Base-by-base conservation (phyloP, 2,113 vertebrate species). In the Tylochromis polylepis region DNA sequence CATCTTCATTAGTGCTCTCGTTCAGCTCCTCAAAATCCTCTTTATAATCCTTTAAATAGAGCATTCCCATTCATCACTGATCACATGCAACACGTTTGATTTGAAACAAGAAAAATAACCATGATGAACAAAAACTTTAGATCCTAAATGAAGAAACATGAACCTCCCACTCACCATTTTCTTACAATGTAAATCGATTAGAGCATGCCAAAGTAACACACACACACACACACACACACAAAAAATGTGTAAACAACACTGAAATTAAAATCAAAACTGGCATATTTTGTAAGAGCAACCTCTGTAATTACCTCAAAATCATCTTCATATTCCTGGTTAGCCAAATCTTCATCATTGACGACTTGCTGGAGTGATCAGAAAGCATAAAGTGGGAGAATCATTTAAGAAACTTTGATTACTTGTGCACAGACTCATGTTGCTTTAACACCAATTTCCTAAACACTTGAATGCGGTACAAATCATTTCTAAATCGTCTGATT, bases 1-100 rank as follows among this genome's bases (percentile, higher is more conserved):
- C 87, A 14, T 79, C 90, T 38, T 92, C 90, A 29, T 92, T 89
- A 4, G 89, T 94, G 2, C 95, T 95, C 43, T 96, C 96, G n/a
- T 97, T 96, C 59, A 93, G 43, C 8, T 97, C 96, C 80, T 99
- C 98, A 95, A 99, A 99, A 91, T 99, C 98, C 75, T 99, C 98
- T 89, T 98, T 98, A 53, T 99, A 99, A 79, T 98, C 98, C 98
- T 99, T 85, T 12, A 67, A 83, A 70, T 0, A 7, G 57, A 87
- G 36, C 85, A 84, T 88, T 56, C 15, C 20, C 22, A 31, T 5
- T 3, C 1, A 16, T 79, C 18, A 75, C 11, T 36, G 57, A 36
- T 27, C 31, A 18, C 15, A 36, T 34, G 4, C 2, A 81, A 77
- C 16, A 0, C 1, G 3, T 77, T 49, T 77, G 29, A 77, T 51